Conservation (phyloP, 2,888 invertebrate genomes). For the Fragum fragum region DNA sequence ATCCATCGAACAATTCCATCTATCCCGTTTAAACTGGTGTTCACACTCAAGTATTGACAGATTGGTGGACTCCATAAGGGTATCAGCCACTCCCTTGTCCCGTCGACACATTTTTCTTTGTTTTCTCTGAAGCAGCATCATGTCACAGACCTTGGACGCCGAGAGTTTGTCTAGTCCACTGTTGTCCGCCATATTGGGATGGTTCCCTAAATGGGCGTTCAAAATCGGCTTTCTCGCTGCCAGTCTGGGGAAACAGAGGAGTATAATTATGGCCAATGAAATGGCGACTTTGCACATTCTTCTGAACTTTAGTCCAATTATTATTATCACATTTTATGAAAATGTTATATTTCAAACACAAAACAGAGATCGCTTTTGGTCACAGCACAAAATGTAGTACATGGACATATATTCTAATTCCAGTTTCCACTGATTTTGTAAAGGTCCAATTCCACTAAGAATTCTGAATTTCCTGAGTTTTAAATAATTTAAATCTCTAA, state of each 20-base stretch:
- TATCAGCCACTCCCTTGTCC: constrained; percentile 96
- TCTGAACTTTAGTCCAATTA: no score
- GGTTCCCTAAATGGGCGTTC: constrained; percentile 47
- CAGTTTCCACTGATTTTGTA: no score
- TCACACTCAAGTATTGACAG: constrained; percentile 97
- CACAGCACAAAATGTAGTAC: no score
- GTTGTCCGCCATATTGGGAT: constrained; percentile 48
- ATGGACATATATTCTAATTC: no score
- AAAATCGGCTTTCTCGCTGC: constrained; percentile 63
- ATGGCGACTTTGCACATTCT: not conserved
- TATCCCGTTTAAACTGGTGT: constrained; percentile 96
- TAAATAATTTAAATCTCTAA: no score
- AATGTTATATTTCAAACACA: no score
- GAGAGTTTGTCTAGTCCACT: constrained; percentile 51
- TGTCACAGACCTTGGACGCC: constrained; percentile 75
- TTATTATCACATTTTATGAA: no score
- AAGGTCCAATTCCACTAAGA: no score
- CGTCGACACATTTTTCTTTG: constrained; percentile 95
- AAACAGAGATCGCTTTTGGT: no score
- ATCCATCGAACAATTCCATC: constrained; percentile 98
- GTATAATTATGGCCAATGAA: not conserved
- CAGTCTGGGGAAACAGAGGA: constrained; percentile 50
- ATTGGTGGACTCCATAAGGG: constrained; percentile 96
- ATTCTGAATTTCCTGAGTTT: no score
- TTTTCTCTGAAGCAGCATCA: constrained; percentile 88